Percentiles rank a stretch among this genome's conserved stretches.
Conservation (phyloP, 92 coral and sea anemone species). For the Parazoanthus atlanticus region DNA sequence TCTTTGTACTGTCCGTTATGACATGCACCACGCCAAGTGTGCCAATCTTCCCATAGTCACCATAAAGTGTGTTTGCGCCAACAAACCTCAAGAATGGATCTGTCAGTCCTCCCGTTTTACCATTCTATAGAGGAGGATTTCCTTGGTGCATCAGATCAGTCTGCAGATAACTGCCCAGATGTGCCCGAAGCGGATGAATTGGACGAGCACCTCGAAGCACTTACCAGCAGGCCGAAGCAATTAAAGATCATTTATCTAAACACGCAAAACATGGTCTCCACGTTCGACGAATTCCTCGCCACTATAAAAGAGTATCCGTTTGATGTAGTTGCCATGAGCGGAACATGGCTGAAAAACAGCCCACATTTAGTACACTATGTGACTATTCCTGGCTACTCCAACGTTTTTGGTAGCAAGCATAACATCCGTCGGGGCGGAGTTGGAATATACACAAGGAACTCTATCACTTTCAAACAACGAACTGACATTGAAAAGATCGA, state of each 20-base stretch:
- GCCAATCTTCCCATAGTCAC: neutral
- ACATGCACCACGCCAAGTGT: slow-evolving; percentile 38
- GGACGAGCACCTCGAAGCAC: slow-evolving; percentile 17
- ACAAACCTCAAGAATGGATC: slow-evolving; percentile 30
- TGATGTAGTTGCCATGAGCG: slow-evolving; percentile 43
- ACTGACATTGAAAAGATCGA: slow-evolving; percentile 29
- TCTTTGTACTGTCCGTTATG: slow-evolving; percentile 33
- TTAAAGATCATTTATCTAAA: slow-evolving; percentile 18
- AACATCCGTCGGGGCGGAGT: slow-evolving; percentile 30
- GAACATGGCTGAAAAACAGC: slow-evolving; percentile 36
- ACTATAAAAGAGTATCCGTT: slow-evolving; percentile 38
- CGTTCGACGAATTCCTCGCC: slow-evolving; percentile 36
- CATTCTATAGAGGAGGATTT: slow-evolving; percentile 10
- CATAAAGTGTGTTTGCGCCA: slow-evolving; percentile 13
- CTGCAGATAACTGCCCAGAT: neutral
- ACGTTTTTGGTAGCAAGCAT: slow-evolving; percentile 21
- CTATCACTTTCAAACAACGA: slow-evolving; percentile 19
- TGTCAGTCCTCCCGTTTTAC: slow-evolving; percentile 25
- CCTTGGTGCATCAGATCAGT: neutral
- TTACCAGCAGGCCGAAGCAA: slow-evolving; percentile 5
- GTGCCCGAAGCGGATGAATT: neutral
- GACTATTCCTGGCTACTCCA: slow-evolving; percentile 10
- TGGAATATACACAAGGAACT: slow-evolving; percentile 21
- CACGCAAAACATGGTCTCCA: slow-evolving; percentile 31
- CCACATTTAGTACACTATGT: slow-evolving; percentile 24